A percentile compares a stretch with the other conserved stretches of the same genome.
Evolutionary conservation across 2,113 vertebrate genomes (phyloP).

Genomic region (Hystrix brachyura): DNA sequence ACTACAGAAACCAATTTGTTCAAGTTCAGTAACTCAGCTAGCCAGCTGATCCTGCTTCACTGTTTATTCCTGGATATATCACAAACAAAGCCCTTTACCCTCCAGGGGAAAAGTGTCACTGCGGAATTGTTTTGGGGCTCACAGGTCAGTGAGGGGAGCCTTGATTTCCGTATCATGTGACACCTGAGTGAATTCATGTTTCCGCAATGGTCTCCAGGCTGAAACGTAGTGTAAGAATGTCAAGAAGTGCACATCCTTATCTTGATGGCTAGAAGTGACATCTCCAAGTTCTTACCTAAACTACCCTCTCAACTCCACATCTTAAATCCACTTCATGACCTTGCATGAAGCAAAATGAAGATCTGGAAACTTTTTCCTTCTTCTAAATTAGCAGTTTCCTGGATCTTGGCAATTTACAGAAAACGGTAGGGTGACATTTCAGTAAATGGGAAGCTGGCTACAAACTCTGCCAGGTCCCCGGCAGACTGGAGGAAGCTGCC

Average conservation of each 20-base stretch:
- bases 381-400: not conserved
- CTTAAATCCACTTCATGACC: not conserved
- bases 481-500: not conserved
- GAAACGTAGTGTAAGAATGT: not conserved
- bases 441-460: constrained; percentile 24
- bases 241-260: not conserved
- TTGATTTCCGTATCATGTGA: not conserved
- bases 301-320: not conserved
- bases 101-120: not conserved
- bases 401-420: not conserved
- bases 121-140: not conserved
- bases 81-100: not conserved
- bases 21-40: not conserved
- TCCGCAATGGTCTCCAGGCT: not conserved
- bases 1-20: not conserved
- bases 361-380: not conserved
- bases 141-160: not conserved
- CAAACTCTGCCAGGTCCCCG: not conserved
- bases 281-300: not conserved
- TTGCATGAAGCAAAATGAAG: not conserved
- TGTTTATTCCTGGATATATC: not conserved
- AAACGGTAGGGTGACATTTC: not conserved
- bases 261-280: not conserved
- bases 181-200: not conserved
- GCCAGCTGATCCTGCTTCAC: not conserved